Conservation (phyloP, 2,113 vertebrate genomes). For the Fulica atra region DNA sequence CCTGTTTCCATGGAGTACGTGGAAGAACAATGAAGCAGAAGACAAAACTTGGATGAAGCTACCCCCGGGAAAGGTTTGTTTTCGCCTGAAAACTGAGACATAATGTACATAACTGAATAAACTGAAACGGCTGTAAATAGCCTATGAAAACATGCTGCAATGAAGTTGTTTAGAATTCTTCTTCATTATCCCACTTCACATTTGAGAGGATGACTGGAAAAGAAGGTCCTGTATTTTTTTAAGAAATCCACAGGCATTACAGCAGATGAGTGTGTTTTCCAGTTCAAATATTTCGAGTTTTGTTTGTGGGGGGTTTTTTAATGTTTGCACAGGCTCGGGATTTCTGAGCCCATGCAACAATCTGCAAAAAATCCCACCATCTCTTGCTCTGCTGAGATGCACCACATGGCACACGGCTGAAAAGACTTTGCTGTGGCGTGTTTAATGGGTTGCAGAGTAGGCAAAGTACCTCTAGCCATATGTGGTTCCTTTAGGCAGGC, state of each 20-base stretch:
- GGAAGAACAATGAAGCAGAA: background rate
- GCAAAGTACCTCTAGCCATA: background rate
- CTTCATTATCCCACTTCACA: conserved; percentile 13
- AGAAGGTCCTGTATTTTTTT: conserved; percentile 28
- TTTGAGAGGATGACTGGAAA: conserved; percentile 7
- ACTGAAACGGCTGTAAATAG: background rate
- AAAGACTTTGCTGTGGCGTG: conserved; percentile 37
- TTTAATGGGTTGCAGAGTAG: conserved; percentile 44
- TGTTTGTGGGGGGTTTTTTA: conserved; percentile 45
- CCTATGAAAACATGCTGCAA: background rate
- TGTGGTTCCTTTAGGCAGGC: background rate
- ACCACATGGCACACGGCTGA: conserved; percentile 34
- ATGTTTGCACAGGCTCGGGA: conserved; percentile 52
- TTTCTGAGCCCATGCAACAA: conserved; percentile 41
- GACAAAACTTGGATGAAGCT: background rate
- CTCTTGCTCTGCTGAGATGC: conserved; percentile 36
- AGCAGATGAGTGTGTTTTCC: conserved; percentile 26
- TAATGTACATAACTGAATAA: conserved; percentile 37
- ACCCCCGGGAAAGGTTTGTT: background rate
- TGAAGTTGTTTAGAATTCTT: conserved; percentile 1
- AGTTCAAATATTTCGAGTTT: conserved; percentile 64
- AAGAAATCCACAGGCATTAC: conserved; percentile 52
- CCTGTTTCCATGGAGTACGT: background rate
- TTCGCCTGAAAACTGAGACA: conserved; percentile 23
- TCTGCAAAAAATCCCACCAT: background rate